Base-by-base conservation (phyloP, 2,888 invertebrate genomes). In the Drosophila mercatorum region DNA sequence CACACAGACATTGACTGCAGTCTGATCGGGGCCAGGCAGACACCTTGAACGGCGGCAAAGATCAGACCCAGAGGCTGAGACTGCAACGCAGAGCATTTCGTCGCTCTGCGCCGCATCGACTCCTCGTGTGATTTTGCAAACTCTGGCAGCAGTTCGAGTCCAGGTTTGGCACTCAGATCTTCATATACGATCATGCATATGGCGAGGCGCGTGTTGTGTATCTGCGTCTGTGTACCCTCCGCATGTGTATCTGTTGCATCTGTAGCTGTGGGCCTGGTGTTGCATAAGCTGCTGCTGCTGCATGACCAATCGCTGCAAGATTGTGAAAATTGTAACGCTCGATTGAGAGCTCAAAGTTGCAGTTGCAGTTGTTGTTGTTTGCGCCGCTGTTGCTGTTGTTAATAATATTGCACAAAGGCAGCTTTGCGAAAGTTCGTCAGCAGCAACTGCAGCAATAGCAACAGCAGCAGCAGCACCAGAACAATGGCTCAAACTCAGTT, bases 281-380 rank as follows among this genome's bases (percentile, higher is more conserved):
- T 77, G 80, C 80, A 77, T 77, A 77, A 77, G 44, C 43, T 71
- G 78, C 38, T 72, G 67, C 73, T 72, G 74, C 83, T 88, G 89
- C 86, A 86, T 90, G 83, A 90, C 86, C 83, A 86, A 86, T 86
- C 83, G 89, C 80, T 75, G 89, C 71, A 75, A 86, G 86, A 86
- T 86, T 86, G 86, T 90, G 89, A 90, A 86, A 84, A 90, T 88
- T 86, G 89, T 86, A 86, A 90, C 89, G 89, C 88, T 88, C 86
- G 80, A 86, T 86, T 90, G 86, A 86, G 90, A 86, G 90, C 90
- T 86, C 90, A 86, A 86, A 80, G 80, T 72, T 84, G 69, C 63
- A 56, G 63, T 52, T 49, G 59, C 34, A 43, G 59, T 52, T 58
- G 63, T 49, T 68, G 60, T 51, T 65, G 70, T 26, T 66, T 61